phyloP scores from a whole-genome alignment of 2,113 vertebrate genomes.

The Bagarius yarrelli region DNA sequence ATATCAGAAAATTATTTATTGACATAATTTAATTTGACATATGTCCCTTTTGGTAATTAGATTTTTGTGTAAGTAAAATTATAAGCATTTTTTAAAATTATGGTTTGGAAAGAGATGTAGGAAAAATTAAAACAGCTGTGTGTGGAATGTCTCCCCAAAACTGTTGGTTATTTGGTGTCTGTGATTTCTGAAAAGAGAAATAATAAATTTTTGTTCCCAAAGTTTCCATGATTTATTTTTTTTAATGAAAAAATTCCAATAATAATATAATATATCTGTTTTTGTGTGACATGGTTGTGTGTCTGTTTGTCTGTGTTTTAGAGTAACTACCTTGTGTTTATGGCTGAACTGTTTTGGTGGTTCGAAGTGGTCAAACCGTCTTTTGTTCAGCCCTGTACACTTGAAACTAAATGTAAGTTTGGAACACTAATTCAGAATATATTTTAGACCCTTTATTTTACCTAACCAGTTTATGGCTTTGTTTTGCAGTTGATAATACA shows the following conservation, averaged over 20 bases:
- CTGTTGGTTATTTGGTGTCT: not conserved
- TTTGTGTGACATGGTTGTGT: slow-evolving; percentile 6
- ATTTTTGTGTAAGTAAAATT: not conserved
- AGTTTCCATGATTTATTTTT: not conserved
- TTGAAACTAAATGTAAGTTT: slow-evolving; percentile 76
- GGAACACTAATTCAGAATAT: not conserved
- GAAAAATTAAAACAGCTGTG: not conserved
- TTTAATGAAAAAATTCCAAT: not conserved
- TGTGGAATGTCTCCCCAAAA: not conserved
- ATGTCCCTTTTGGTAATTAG: no score
- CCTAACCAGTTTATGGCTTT: not conserved
- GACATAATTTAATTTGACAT: no score
- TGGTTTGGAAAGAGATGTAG: not conserved
- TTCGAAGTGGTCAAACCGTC: slow-evolving; percentile 97
- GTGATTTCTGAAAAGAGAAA: not conserved
- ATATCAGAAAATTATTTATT: no score
- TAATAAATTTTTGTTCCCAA: not conserved
- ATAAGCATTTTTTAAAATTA: not conserved
- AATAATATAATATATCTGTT: not conserved
- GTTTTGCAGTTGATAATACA: not conserved
- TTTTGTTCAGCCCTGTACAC: slow-evolving; percentile 85
- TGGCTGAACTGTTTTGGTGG: slow-evolving; percentile 99
- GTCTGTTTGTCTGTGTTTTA: slow-evolving; percentile 61
- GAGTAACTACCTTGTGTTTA: slow-evolving; percentile 98
- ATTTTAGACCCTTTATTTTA: not conserved